Evolutionary conservation across 2,797 vertebrate species (phyloP).

Genomic region (Enteromius treurensis): DNA sequence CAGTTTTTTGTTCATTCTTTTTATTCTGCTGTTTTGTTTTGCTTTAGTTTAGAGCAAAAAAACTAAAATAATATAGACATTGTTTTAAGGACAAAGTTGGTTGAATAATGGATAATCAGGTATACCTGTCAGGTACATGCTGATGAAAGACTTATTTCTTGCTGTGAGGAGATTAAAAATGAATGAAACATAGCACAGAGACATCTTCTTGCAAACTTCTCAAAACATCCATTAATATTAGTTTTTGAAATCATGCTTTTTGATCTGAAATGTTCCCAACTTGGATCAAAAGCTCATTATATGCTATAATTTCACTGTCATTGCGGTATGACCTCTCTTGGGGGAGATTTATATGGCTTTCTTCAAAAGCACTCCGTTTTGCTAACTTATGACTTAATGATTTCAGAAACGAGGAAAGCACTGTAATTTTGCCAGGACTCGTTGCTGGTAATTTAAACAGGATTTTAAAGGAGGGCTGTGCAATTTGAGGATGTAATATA

Average conservation of each 20-base stretch:
- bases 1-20: not conserved
- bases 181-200: conserved; percentile 35
- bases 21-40: not conserved
- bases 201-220: conserved; percentile 14
- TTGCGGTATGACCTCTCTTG: conserved; percentile 28
- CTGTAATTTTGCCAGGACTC: conserved; percentile 2
- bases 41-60: not conserved
- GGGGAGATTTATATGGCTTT: conserved; percentile 8
- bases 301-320: conserved; percentile 18
- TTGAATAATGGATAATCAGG: not conserved
- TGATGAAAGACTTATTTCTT: conserved; percentile 29
- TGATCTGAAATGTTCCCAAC: conserved; percentile 26
- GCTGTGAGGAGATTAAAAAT: conserved; percentile 22
- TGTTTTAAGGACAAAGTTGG: not conserved
- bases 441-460: conserved; percentile 21
- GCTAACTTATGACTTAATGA: conserved; percentile 32
- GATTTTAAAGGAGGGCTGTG: conserved; percentile 18
- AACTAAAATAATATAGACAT: not conserved
- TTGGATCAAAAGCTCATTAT: conserved; percentile 31
- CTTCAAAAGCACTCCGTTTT: conserved; percentile 19
- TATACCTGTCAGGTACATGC: not conserved
- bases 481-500: conserved; percentile 43
- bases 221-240: not conserved
- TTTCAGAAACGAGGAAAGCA: conserved; percentile 24
- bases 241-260: conserved; percentile 28